Base-by-base conservation (phyloP, 2,113 vertebrate genomes). In the Climacteris rufus region DNA sequence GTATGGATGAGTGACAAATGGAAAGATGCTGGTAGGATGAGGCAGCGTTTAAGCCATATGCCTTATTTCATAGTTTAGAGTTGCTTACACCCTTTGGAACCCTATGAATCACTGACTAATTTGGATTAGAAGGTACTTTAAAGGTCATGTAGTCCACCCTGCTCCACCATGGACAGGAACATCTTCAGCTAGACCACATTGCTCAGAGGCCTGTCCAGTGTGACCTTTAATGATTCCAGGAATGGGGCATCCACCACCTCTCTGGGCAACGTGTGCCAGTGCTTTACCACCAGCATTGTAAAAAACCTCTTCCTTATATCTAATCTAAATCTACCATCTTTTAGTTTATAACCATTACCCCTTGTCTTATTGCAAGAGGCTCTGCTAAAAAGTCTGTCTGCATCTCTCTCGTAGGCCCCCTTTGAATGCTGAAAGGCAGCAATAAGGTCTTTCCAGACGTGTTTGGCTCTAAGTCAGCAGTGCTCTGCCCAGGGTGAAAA, bases 251-350 rank as follows among this genome's bases (percentile, higher is more conserved):
- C 20, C 27, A 31, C 17, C 12, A 15, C 9, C 17, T 47, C 44
- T 65, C 57, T 22, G 45, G 39, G 28, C 20, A 39, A 5, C 40
- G 24, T 45, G 16, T 44, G 7, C n/a, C 1, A 0, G 2, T 76
- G 25, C 31, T 54, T 69, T 15, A 35, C 14, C 30, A 22, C 3
- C 9, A 17, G n/a, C 28, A 22, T 15, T 40, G 24, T 52, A 27
- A 54, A 69, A 75, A 40, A 15, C 24, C 22, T 68, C 24, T 30
- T 75, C 39, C 39, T 19, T 19, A 2, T 47, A 47, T 54, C 30
- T 61, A 19, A 22, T 31, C 9, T 40, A 53, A 20, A 53, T n/a
- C 0, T 0, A 35, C 39, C 45, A 13, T 64, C 31, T 57, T 50
- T 44, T 23, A 40, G 21, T 64, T 59, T 68, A 47, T 68, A 89